These are phyloP conservation scores for Nebria brevicollis DNA, from an alignment of 2,888 invertebrate genomes.

Conservation along the genomic window DNA sequence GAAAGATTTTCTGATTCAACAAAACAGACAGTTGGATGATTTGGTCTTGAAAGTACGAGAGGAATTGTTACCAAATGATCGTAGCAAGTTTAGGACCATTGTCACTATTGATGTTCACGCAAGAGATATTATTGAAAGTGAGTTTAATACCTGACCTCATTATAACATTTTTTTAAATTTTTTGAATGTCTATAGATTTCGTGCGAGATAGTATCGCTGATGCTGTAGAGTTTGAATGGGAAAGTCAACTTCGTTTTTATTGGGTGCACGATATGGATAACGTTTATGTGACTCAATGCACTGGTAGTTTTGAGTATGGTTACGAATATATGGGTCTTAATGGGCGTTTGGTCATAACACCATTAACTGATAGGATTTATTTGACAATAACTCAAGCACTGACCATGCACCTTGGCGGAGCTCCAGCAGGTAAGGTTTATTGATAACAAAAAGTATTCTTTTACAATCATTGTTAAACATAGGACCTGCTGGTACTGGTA, in stretches of 20 bases:
- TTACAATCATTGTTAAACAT: background rate
- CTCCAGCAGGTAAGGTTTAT: slow-evolving; percentile 76
- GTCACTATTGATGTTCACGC: slow-evolving; percentile 93
- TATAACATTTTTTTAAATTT: no score
- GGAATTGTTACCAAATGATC: slow-evolving; percentile 81
- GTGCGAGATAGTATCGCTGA: slow-evolving; percentile 84
- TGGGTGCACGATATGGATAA: slow-evolving; percentile 87
- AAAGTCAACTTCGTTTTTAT: slow-evolving; percentile 91
- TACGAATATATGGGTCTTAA: slow-evolving; percentile 97
- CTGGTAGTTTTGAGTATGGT: slow-evolving; percentile 88
- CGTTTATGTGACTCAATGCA: slow-evolving; percentile 84
- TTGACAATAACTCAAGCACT: slow-evolving; percentile 93
- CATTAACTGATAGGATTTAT: slow-evolving; percentile 91
- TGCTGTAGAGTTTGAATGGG: slow-evolving; percentile 91
- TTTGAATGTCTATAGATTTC: slow-evolving; percentile 60
- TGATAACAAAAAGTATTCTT: background rate
- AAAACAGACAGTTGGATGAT: slow-evolving; percentile 85
- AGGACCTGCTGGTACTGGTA: slow-evolving; percentile 85
- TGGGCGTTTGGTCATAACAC: slow-evolving; percentile 90
- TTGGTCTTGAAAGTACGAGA: slow-evolving; percentile 81
- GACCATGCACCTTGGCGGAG: slow-evolving; percentile 90
- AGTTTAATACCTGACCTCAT: background rate
- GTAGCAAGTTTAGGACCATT: slow-evolving; percentile 87
- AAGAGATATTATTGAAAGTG: slow-evolving; percentile 84
- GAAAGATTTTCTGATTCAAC: slow-evolving; percentile 85